Evolutionary conservation across 2,888 invertebrate genomes (phyloP).

Genomic region (Platycnemis pennipes): DNA sequence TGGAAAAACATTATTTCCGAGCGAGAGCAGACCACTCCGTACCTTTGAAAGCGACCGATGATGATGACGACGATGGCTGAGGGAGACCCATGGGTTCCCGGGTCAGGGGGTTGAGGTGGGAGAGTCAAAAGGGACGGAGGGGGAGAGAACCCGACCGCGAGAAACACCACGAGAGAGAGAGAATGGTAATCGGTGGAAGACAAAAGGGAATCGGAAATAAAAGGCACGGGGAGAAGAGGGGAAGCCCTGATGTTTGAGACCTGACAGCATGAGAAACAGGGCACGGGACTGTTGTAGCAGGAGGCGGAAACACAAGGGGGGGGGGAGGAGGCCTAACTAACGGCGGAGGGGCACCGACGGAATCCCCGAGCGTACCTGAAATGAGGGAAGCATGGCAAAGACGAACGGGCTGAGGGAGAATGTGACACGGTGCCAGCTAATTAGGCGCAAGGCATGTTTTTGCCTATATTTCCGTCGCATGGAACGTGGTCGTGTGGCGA

Average conservation of each 20-base stretch:
- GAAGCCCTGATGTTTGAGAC: background rate
- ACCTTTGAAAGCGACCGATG: background rate
- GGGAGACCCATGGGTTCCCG: too few species aligned
- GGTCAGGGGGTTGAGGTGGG: background rate
- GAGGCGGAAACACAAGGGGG: background rate
- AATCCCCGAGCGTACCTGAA: too few species aligned
- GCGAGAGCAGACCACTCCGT: background rate
- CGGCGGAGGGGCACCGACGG: background rate
- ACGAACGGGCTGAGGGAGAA: background rate
- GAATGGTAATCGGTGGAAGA: background rate
- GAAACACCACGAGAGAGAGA: constrained; percentile 27
- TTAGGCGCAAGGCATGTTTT: background rate
- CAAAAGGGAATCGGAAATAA: constrained; percentile 25
- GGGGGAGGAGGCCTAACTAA: background rate
- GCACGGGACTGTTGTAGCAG: too few species aligned
- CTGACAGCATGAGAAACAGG: background rate
- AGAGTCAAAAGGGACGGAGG: background rate
- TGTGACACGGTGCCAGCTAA: constrained; percentile 9
- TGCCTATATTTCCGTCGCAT: background rate
- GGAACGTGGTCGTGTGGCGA: background rate
- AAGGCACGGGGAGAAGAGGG: background rate
- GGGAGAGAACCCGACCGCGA: background rate
- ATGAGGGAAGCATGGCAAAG: background rate
- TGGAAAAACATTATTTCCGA: background rate
- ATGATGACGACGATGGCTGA: background rate